A percentile compares a stretch with the other conserved stretches of the same genome.
phyloP scores from a whole-genome alignment of 2,888 invertebrate genomes.

The Onchidella celtica region DNA sequence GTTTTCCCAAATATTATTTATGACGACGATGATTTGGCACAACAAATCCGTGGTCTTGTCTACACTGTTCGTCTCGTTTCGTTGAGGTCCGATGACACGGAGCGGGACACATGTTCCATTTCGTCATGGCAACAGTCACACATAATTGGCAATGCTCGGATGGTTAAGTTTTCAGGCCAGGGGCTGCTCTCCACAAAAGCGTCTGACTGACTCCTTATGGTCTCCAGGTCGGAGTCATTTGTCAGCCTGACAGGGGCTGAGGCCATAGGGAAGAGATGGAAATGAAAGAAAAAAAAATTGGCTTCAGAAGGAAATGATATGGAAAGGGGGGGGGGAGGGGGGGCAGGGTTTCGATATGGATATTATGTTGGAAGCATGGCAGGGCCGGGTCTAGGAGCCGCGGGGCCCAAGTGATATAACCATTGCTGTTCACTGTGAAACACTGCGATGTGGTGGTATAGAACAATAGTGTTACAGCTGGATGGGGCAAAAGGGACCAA shows the following conservation, averaged over 20 bases:
- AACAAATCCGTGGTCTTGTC: too few relatives aligned
- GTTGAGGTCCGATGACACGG: background rate
- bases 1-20: too few relatives aligned
- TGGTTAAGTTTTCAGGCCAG: too few relatives aligned
- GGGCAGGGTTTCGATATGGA: background rate
- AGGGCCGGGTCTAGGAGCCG: too few relatives aligned
- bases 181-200: too few relatives aligned
- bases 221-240: background rate
- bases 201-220: background rate
- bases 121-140: constrained; percentile 22
- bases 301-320: background rate
- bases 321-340: constrained; percentile 5
- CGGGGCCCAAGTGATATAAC: too few relatives aligned
- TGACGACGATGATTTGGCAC: too few relatives aligned
- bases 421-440: too few relatives aligned
- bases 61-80: background rate
- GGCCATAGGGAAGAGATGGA: background rate
- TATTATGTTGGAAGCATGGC: too few relatives aligned
- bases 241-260: background rate
- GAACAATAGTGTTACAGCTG: too few relatives aligned
- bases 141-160: constrained; percentile 20
- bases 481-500: too few relatives aligned
- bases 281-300: background rate
- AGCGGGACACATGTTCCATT: background rate
- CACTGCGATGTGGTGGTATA: too few relatives aligned